Evolutionary conservation across 2,888 invertebrate genomes (phyloP).

Genomic region (Hypercompe scribonia): DNA sequence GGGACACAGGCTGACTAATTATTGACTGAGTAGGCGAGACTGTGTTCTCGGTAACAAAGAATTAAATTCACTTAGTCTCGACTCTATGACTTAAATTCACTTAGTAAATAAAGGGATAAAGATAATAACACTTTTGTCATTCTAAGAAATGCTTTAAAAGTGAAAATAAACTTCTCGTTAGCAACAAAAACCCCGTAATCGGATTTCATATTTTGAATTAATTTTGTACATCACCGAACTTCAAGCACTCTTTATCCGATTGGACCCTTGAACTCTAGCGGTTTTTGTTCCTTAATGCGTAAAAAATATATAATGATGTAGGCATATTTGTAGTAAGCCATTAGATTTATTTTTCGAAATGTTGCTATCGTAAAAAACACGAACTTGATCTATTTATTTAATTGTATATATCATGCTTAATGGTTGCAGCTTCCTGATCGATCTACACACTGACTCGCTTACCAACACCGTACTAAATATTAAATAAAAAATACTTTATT

Average conservation of each 20-base stretch:
- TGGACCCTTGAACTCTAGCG: conserved; percentile 1
- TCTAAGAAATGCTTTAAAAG: conserved; percentile 11
- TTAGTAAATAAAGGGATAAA: neutral
- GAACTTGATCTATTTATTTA: too few relatives aligned
- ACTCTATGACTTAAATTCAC: too few relatives aligned
- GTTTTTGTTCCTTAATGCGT: conserved; percentile 18
- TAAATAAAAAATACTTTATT: too few relatives aligned
- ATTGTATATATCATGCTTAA: too few relatives aligned
- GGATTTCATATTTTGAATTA: conserved; percentile 28
- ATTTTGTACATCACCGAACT: conserved; percentile 31
- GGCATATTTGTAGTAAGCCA: neutral
- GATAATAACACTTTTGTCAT: conserved; percentile 10
- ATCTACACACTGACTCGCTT: too few relatives aligned
- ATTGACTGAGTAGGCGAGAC: neutral
- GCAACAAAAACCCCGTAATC: conserved; percentile 22
- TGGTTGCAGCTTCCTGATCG: too few relatives aligned
- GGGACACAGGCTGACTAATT: neutral
- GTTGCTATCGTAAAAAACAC: too few relatives aligned
- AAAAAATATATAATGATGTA: conserved; percentile 14
- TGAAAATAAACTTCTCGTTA: conserved; percentile 21
- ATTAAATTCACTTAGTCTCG: too few relatives aligned
- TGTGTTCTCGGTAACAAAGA: too few relatives aligned
- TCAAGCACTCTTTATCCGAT: conserved; percentile 25
- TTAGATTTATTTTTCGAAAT: neutral
- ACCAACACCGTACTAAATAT: too few relatives aligned